A percentile compares a stretch with the other conserved stretches of the same genome.
phyloP scores from a whole-genome alignment of 2,113 vertebrate species.

The Syrrhaptes paradoxus region DNA sequence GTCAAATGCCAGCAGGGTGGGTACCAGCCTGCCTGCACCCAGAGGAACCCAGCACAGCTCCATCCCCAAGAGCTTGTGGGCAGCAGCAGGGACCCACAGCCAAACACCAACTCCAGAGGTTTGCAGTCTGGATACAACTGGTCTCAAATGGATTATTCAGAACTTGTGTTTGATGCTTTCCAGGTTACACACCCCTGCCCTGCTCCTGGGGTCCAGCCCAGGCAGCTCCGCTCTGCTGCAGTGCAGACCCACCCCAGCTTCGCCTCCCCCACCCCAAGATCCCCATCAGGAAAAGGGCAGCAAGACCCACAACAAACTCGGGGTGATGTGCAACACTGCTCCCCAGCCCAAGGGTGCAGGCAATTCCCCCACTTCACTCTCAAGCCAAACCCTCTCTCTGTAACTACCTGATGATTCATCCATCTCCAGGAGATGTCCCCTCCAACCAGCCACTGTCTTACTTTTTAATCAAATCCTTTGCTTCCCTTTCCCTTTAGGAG shows the following conservation, averaged over 20 bases:
- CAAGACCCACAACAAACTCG: fast-evolving
- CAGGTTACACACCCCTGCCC: fast-evolving
- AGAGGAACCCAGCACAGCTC: not conserved
- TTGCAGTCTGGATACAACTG: not conserved
- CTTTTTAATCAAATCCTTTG: constrained; percentile 49
- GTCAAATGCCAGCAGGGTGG: constrained; percentile 8
- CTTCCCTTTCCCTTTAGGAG: constrained; percentile 12
- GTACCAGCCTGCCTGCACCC: not conserved
- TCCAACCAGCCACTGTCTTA: not conserved
- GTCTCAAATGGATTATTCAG: not conserved
- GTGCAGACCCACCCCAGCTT: not conserved
- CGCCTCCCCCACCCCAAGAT: not conserved
- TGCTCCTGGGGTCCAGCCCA: not conserved
- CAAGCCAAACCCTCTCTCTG: not conserved
- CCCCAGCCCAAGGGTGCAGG: not conserved
- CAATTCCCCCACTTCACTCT: not conserved
- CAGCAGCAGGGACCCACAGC: not conserved
- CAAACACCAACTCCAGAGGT: not conserved
- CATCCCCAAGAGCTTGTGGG: not conserved
- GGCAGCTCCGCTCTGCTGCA: fast-evolving
- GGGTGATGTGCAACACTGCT: not conserved
- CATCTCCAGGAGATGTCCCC: not conserved
- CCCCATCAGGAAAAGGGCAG: not conserved
- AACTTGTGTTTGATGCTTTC: not conserved
- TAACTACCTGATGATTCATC: not conserved